Evolutionary conservation across 2,797 vertebrate species (phyloP).

Genomic region (Lepus townsendii): DNA sequence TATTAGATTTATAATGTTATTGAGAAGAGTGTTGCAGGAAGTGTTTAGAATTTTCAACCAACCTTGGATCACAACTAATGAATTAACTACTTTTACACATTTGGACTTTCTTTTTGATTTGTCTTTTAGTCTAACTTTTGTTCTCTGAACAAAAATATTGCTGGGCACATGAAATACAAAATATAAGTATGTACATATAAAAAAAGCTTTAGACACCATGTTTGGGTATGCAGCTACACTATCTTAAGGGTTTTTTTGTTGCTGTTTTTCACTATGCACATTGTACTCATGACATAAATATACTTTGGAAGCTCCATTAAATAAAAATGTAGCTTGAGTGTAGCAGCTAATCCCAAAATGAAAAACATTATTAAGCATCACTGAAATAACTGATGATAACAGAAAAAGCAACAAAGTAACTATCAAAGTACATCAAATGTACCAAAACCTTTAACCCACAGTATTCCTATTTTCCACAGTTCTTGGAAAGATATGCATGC

Average conservation of each 20-base stretch:
- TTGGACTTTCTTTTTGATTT: background rate
- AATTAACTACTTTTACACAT: background rate
- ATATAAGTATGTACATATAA: background rate
- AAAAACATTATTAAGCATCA: constrained; percentile 8
- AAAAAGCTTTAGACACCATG: background rate
- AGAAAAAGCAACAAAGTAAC: background rate
- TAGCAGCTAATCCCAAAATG: constrained; percentile 14
- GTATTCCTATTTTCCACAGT: background rate
- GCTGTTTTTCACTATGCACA: background rate
- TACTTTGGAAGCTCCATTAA: background rate
- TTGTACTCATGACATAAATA: background rate
- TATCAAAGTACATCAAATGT: background rate
- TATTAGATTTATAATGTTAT: background rate
- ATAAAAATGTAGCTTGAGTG: background rate
- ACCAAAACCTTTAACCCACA: background rate
- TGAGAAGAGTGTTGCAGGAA: background rate
- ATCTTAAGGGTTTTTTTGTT: background rate
- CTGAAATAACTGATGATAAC: background rate
- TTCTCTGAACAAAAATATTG: background rate
- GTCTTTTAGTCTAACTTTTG: background rate
- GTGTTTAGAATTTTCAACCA: background rate
- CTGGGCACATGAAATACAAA: background rate
- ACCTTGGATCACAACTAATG: rapidly evolving
- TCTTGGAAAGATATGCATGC: background rate
- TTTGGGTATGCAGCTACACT: background rate